These are phyloP conservation scores for Alosa alosa DNA, from an alignment of 2,113 vertebrate genomes.

Conservation along the genomic window DNA sequence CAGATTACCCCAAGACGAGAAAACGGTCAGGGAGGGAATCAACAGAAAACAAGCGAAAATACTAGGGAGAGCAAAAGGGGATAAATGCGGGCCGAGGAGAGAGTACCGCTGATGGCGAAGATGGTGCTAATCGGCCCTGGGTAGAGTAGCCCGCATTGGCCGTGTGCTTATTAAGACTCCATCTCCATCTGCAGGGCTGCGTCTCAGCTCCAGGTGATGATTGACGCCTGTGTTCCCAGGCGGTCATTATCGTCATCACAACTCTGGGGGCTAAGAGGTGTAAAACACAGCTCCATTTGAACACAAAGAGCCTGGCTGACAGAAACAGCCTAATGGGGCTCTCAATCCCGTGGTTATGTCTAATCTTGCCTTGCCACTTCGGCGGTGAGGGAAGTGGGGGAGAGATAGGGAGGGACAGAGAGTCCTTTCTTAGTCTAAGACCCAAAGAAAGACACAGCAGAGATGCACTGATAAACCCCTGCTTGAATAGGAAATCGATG, in stretches of 20 bases:
- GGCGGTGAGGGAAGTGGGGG: neutral
- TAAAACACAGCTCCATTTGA: neutral
- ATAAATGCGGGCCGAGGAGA: neutral
- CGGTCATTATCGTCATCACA: neutral
- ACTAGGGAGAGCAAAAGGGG: neutral
- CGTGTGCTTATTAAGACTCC: neutral
- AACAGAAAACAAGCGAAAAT: neutral
- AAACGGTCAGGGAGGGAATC: neutral
- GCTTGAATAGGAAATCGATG: neutral
- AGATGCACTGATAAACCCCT: neutral
- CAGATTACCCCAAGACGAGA: neutral
- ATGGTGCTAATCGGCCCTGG: neutral
- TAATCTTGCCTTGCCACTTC: neutral
- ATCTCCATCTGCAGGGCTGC: neutral
- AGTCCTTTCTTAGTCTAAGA: neutral
- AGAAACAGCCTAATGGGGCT: slow-evolving; percentile 1
- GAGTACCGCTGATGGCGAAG: neutral
- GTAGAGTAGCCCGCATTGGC: neutral
- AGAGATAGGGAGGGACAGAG: neutral
- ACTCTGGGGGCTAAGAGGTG: neutral
- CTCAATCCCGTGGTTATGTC: neutral
- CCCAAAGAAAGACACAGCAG: neutral
- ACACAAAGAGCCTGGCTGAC: neutral
- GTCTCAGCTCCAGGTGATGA: neutral
- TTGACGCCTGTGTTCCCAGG: neutral